Conservation (phyloP, 2,888 invertebrate genomes). For the Byasa hedistus region DNA sequence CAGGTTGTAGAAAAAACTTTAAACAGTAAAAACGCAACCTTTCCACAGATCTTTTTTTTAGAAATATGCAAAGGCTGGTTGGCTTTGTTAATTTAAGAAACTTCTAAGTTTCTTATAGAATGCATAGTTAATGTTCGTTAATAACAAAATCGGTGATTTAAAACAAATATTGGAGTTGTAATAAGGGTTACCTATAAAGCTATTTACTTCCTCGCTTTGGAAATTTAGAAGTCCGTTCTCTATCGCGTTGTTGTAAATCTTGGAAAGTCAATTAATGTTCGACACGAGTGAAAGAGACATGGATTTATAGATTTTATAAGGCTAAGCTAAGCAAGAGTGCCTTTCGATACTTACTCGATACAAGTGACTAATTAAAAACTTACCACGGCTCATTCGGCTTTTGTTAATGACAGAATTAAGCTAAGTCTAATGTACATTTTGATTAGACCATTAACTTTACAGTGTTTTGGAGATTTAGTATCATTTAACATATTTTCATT, state of each 20-base stretch:
- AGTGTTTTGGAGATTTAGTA: background rate
- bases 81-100: no score
- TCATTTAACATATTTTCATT: background rate
- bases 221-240: constrained; percentile 25
- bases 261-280: constrained; percentile 29
- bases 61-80: no score
- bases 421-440: background rate
- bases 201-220: constrained; percentile 10
- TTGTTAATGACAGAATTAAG: constrained; percentile 3
- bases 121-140: no score
- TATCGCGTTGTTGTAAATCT: constrained; percentile 27
- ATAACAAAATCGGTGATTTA: background rate
- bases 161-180: background rate
- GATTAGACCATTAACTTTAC: background rate
- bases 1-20: no score
- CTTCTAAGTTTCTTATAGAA: no score
- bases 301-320: constrained; percentile 29
- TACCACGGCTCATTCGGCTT: background rate
- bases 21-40: no score
- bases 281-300: constrained; percentile 28
- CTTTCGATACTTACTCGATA: constrained; percentile 1
- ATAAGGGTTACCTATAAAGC: constrained; percentile 6
- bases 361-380: constrained; percentile 12
- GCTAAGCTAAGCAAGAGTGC: constrained; percentile 10
- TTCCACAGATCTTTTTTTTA: no score